Evolutionary conservation across 2,888 invertebrate genomes (phyloP).

Genomic region (Amaurobius ferox): DNA sequence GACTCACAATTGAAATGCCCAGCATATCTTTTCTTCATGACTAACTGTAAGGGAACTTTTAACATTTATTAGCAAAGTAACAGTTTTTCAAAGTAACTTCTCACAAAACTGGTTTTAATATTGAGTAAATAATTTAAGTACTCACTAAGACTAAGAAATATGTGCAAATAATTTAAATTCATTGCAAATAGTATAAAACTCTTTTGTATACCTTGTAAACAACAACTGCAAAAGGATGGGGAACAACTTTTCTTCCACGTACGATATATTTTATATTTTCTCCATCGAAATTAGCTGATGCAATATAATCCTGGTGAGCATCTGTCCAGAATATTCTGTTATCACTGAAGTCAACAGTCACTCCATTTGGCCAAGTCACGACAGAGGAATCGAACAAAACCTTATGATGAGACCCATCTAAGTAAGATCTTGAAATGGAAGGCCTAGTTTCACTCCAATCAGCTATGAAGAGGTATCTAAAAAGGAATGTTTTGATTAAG

Average conservation of each 20-base stretch:
- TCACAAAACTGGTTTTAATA: too few species aligned
- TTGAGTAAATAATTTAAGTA: too few species aligned
- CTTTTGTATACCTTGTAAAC: slow-evolving; percentile 86
- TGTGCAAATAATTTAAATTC: too few species aligned
- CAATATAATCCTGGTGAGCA: slow-evolving; percentile 88
- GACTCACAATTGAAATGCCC: too few species aligned
- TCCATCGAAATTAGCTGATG: slow-evolving; percentile 86
- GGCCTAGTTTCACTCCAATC: slow-evolving; percentile 90
- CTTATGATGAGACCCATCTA: slow-evolving; percentile 83
- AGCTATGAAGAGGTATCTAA: slow-evolving; percentile 87
- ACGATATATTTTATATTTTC: slow-evolving; percentile 83
- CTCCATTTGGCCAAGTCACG: slow-evolving; percentile 91
- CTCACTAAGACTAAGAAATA: too few species aligned
- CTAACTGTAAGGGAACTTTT: too few species aligned
- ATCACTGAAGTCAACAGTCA: slow-evolving; percentile 88
- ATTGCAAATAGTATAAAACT: too few species aligned
- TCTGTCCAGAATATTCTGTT: slow-evolving; percentile 93
- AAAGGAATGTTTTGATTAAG: too few species aligned
- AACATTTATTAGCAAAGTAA: too few species aligned
- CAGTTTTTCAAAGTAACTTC: too few species aligned
- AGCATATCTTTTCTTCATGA: too few species aligned
- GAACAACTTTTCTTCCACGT: slow-evolving; percentile 79
- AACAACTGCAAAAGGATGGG: slow-evolving; percentile 91
- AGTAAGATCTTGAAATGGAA: slow-evolving; percentile 86
- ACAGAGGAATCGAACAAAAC: slow-evolving; percentile 79